phyloP scores from a whole-genome alignment of 2,113 vertebrate species.

The Lagopus leucura region DNA sequence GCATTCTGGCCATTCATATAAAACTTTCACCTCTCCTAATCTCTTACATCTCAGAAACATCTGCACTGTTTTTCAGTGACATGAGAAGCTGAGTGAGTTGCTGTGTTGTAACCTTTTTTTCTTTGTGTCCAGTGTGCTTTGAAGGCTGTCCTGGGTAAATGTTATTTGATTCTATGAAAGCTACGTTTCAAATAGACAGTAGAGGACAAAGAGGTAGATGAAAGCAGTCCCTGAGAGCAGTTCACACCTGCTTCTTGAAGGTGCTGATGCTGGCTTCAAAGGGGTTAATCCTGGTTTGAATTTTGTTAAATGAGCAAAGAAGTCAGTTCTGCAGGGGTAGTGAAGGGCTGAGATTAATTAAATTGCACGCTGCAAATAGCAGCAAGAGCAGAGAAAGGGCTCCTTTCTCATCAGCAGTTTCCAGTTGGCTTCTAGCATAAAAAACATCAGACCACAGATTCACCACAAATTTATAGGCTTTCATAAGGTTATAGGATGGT shows the following conservation, averaged over 20 bases:
- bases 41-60: constrained; percentile 18
- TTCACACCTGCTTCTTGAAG: constrained; percentile 55
- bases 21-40: background rate
- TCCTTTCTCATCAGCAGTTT: constrained; percentile 21
- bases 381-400: background rate
- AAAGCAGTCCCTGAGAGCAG: constrained; percentile 65
- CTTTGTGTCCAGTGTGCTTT: constrained; percentile 40
- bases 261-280: background rate
- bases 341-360: constrained; percentile 17
- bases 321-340: background rate
- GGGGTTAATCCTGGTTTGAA: background rate
- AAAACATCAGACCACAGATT: background rate
- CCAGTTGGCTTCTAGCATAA: background rate
- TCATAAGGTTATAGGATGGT: background rate
- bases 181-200: constrained; percentile 66
- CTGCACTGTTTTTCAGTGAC: constrained; percentile 3
- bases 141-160: constrained; percentile 17
- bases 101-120: constrained; percentile 52
- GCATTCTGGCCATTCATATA: background rate
- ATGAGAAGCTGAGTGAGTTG: background rate
- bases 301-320: constrained; percentile 34
- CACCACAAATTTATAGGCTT: background rate
- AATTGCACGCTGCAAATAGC: constrained; percentile 36
- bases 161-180: constrained; percentile 60
- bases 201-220: constrained; percentile 59